These are phyloP conservation scores for Philopotamus ludificatus DNA, from an alignment of 1,140 invertebrate species.

Conservation along the genomic window DNA sequence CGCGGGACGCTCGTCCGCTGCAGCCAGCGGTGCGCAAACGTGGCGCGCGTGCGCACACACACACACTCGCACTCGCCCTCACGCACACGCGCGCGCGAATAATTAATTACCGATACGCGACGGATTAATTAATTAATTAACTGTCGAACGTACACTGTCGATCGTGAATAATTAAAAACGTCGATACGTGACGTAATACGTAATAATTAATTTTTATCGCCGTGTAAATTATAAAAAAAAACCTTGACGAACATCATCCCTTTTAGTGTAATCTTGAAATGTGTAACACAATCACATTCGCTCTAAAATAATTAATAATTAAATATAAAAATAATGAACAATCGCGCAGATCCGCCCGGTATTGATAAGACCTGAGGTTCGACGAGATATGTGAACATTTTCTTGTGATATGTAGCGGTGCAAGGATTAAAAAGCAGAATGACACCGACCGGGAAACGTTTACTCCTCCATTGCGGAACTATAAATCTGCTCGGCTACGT, in stretches of 20 bases:
- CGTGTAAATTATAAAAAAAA: background rate
- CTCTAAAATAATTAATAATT: too few relatives aligned
- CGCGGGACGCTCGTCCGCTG: slow-evolving; percentile 17
- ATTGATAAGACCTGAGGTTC: background rate
- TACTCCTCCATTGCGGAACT: slow-evolving; percentile 2
- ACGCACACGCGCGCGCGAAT: background rate
- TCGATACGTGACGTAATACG: too few relatives aligned
- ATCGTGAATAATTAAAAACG: too few relatives aligned
- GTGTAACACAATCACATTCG: background rate
- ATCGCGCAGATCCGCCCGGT: too few relatives aligned
- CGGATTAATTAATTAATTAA: too few relatives aligned
- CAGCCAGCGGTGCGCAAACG: background rate
- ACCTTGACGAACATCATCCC: background rate
- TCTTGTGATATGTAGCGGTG: background rate
- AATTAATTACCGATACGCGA: too few relatives aligned
- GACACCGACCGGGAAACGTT: background rate
- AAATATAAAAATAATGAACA: background rate
- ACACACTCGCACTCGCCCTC: background rate
- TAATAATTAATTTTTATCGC: too few relatives aligned
- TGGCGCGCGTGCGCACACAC: slow-evolving; percentile 2
- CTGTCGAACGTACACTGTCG: too few relatives aligned
- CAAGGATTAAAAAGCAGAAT: background rate
- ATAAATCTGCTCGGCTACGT: background rate
- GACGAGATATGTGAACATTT: background rate
- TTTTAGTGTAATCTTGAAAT: background rate